phyloP scores from a whole-genome alignment of 2,797 vertebrate species.

The Heteromormyrus szaboi region DNA sequence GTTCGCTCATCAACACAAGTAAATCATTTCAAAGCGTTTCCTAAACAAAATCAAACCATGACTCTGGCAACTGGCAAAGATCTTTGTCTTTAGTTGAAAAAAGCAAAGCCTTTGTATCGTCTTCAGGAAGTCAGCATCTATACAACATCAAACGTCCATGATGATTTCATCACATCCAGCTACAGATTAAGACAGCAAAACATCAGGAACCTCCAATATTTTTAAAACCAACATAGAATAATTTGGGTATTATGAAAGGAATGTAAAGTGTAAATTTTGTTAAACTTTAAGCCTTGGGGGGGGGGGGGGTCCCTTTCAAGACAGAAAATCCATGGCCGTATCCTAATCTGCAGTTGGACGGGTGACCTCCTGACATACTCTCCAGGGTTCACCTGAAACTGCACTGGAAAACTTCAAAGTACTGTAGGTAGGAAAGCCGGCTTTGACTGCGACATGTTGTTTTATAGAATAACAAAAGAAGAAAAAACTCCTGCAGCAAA shows the following conservation, averaged over 20 bases:
- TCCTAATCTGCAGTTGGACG: neutral
- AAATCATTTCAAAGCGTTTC: neutral
- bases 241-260: neutral
- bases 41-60: neutral
- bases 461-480: neutral
- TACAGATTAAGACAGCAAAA: neutral
- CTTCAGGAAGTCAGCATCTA: neutral
- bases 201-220: neutral
- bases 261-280: neutral
- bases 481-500: neutral
- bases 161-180: neutral
- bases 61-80: neutral
- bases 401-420: neutral
- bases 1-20: neutral
- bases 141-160: neutral
- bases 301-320: neutral
- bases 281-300: neutral
- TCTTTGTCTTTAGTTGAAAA: neutral
- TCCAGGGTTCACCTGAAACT: neutral
- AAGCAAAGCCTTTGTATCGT: neutral
- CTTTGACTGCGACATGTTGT: neutral
- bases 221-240: neutral
- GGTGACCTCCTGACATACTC: neutral
- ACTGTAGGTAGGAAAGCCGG: neutral
- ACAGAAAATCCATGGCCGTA: neutral